Percentiles rank a stretch among this genome's conserved stretches.
Conservation (phyloP, 35 echinoderm and acorn worm species). For the Amphiura filiformis region DNA sequence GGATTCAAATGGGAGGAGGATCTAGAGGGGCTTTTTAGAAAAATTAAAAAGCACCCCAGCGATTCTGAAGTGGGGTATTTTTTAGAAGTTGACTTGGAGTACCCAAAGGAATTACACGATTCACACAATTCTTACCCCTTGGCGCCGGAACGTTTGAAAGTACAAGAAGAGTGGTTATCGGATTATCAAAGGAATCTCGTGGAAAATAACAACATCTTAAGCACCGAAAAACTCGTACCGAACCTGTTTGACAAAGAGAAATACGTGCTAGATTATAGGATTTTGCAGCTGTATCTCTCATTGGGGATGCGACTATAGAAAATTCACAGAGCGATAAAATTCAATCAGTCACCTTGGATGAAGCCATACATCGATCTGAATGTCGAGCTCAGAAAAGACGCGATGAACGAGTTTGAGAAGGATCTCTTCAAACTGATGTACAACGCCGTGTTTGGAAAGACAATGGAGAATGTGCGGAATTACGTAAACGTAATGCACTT, state of each 20-base stretch:
- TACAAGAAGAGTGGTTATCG: no score
- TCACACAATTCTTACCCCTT: no score
- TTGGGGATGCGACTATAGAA: neutral
- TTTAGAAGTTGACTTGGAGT: neutral
- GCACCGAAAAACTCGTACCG: neutral
- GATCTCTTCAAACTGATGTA: conserved; percentile 25
- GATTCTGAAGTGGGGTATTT: no score
- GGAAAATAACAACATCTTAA: no score
- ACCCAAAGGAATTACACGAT: no score
- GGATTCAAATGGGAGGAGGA: no score
- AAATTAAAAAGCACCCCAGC: no score
- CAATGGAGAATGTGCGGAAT: conserved; percentile 11
- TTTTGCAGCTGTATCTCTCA: conserved; percentile 1
- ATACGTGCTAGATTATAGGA: conserved; percentile 6
- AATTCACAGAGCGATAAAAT: neutral
- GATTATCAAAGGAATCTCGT: no score
- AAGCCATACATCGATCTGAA: neutral
- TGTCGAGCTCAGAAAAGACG: neutral
- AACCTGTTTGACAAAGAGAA: neutral
- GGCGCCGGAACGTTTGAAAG: no score
- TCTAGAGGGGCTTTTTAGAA: no score
- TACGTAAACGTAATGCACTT: neutral
- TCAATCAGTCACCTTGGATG: neutral
- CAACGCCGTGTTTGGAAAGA: conserved; percentile 7
- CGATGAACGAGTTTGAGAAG: conserved; percentile 8